Percentiles rank a stretch among this genome's conserved stretches.
Evolutionary conservation across 1,140 invertebrate species (phyloP).

Genomic region (Sipha flava): DNA sequence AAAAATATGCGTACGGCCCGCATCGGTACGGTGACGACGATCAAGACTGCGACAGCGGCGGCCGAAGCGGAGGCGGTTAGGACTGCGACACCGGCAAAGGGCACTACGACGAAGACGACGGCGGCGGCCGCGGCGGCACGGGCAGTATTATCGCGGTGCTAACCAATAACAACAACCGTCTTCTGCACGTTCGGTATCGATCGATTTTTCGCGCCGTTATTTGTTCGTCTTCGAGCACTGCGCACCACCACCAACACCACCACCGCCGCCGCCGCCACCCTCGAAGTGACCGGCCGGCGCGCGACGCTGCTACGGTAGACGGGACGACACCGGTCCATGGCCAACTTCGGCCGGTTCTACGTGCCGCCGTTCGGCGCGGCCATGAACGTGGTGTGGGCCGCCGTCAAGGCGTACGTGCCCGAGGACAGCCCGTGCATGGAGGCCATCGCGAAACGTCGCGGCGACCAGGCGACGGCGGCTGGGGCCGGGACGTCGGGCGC

Average conservation of each 20-base stretch:
- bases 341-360: slow-evolving; percentile 52
- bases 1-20: background rate
- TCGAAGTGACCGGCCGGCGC: background rate
- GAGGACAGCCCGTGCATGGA: slow-evolving; percentile 53
- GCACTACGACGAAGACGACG: background rate
- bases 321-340: slow-evolving; percentile 43
- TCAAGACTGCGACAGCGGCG: background rate
- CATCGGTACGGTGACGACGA: background rate
- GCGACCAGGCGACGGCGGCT: background rate
- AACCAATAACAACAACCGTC: background rate
- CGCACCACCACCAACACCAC: no score
- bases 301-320: background rate
- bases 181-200: no score
- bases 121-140: background rate
- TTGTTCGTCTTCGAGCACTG: no score
- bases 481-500: background rate
- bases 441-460: slow-evolving; percentile 41
- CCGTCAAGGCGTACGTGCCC: slow-evolving; percentile 65
- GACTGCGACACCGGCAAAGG: background rate
- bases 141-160: background rate
- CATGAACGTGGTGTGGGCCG: slow-evolving; percentile 69
- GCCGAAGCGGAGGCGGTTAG: background rate
- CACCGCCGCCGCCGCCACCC: background rate
- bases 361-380: slow-evolving; percentile 64
- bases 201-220: no score